Conservation (phyloP, 2,888 invertebrate species). For the Sialis lutaria region DNA sequence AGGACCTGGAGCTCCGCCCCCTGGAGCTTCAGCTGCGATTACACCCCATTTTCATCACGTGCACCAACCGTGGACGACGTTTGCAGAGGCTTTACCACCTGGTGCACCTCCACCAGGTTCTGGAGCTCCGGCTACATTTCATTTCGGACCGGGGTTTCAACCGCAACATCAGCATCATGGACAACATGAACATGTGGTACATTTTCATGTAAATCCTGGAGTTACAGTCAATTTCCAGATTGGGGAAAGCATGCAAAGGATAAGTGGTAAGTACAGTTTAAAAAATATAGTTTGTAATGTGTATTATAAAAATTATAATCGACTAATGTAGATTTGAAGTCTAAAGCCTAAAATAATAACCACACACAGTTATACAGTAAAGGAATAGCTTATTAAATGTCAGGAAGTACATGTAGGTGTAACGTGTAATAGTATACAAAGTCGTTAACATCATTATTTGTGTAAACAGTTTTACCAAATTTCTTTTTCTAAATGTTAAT, state of each 20-base stretch:
- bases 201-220: conserved; percentile 61
- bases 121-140: conserved; percentile 34
- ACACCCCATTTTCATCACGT: conserved; percentile 24
- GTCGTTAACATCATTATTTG: too few species aligned
- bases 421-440: too few species aligned
- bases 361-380: too few species aligned
- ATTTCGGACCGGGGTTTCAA: conserved; percentile 40
- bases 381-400: too few species aligned
- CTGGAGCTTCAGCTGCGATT: conserved; percentile 6
- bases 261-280: conserved; percentile 44
- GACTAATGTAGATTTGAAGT: too few species aligned
- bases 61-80: conserved; percentile 25
- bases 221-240: conserved; percentile 58
- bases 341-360: too few species aligned
- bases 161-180: conserved; percentile 22
- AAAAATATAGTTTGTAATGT: neutral
- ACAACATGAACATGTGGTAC: conserved; percentile 41
- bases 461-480: too few species aligned
- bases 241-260: conserved; percentile 55
- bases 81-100: conserved; percentile 17
- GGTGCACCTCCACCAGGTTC: conserved; percentile 24
- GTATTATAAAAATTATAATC: neutral
- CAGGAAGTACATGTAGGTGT: too few species aligned
- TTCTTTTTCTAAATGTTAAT: too few species aligned
- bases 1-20: conserved; percentile 1